These are phyloP conservation scores for Silurus asotus DNA, from an alignment of 2,113 vertebrate genomes.

Conservation along the genomic window DNA sequence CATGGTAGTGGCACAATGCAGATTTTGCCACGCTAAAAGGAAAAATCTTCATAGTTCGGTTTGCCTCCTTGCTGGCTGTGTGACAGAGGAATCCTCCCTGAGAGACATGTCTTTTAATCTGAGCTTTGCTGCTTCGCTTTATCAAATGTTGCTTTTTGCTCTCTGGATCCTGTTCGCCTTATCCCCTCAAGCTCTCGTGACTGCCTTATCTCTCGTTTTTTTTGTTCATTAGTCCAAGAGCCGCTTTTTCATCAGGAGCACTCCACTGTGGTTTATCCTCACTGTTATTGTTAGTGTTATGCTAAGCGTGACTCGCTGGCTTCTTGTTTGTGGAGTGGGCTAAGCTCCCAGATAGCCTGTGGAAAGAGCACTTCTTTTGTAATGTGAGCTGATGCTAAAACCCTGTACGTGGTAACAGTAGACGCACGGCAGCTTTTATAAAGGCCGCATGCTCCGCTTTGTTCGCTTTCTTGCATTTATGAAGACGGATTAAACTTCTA, in stretches of 20 bases:
- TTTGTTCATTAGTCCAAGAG: conserved; percentile 39
- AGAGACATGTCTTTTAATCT: conserved; percentile 41
- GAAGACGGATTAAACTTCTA: conserved; percentile 22
- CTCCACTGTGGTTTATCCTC: conserved; percentile 1
- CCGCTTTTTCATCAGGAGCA: conserved; percentile 23
- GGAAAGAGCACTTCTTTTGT: conserved; percentile 36
- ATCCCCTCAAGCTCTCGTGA: not conserved
- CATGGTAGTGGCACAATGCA: not conserved
- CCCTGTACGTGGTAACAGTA: conserved; percentile 31
- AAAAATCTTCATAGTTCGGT: conserved; percentile 19
- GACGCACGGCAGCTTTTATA: conserved; percentile 29
- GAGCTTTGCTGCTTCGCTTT: conserved; percentile 29
- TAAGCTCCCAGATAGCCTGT: conserved; percentile 33
- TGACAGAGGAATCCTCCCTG: conserved; percentile 9
- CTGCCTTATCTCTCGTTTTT: conserved; percentile 39
- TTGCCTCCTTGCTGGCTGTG: conserved; percentile 34
- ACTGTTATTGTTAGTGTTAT: conserved; percentile 26
- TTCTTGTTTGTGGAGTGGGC: conserved; percentile 33
- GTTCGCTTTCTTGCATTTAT: not conserved
- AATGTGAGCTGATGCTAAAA: conserved; percentile 35
- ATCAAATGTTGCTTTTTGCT: conserved; percentile 24
- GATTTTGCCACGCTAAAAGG: conserved; percentile 30
- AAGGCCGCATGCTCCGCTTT: not conserved
- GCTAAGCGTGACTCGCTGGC: conserved; percentile 19
- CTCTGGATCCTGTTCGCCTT: conserved; percentile 32